Percentiles rank a stretch among this genome's conserved stretches.
These are phyloP conservation scores for Formica selysi DNA, from an alignment of 1,140 invertebrate species.

Conservation along the genomic window DNA sequence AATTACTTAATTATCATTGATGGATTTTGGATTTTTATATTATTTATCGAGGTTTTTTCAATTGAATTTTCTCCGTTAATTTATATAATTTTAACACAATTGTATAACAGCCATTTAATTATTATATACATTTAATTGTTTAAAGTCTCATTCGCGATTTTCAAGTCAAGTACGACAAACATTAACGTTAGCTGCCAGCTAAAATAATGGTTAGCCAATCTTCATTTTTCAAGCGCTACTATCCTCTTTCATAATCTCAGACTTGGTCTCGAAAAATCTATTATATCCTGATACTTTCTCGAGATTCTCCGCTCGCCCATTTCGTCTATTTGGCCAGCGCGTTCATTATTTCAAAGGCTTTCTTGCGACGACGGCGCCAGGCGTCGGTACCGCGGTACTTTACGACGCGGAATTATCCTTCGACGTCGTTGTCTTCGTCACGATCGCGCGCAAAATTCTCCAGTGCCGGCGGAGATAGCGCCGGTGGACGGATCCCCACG, in stretches of 20 bases:
- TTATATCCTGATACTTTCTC: slow-evolving; percentile 49
- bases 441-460: slow-evolving; percentile 68
- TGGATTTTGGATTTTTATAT: neutral
- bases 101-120: neutral
- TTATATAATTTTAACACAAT: neutral
- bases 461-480: slow-evolving; percentile 61
- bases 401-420: slow-evolving; percentile 61
- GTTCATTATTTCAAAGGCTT: slow-evolving; percentile 58
- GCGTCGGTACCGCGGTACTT: slow-evolving; percentile 53
- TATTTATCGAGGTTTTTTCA: neutral
- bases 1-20: slow-evolving; percentile 23
- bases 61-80: neutral
- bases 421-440: slow-evolving; percentile 67
- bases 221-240: neutral
- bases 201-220: slow-evolving; percentile 8
- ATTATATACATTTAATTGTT: neutral
- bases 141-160: neutral
- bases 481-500: slow-evolving; percentile 73
- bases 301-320: slow-evolving; percentile 34
- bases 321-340: slow-evolving; percentile 21
- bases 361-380: slow-evolving; percentile 54
- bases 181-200: neutral
- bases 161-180: neutral
- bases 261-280: slow-evolving; percentile 33
- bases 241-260: slow-evolving; percentile 34